Evolutionary conservation across 1,140 invertebrate genomes (phyloP).

Genomic region (Drosophila bipectinata): DNA sequence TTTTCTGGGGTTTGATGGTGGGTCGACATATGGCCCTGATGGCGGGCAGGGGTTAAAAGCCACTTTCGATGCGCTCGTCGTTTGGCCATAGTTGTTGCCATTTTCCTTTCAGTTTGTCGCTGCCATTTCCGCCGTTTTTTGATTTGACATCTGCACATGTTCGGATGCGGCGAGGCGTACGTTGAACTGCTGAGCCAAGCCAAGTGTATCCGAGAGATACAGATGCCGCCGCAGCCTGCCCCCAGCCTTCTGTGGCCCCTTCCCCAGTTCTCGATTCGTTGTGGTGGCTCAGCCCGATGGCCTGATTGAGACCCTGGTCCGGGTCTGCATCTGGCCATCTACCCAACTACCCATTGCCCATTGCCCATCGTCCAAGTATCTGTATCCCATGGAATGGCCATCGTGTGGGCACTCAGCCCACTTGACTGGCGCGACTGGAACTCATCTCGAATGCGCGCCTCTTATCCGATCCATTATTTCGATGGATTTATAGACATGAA

Average conservation of each 20-base stretch:
- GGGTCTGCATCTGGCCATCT: not conserved
- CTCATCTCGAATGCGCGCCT: conserved; percentile 65
- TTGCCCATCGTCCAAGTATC: conserved; percentile 15
- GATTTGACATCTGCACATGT: conserved; percentile 54
- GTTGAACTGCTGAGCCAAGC: conserved; percentile 38
- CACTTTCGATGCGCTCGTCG: conserved; percentile 51
- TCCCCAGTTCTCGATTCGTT: conserved; percentile 30
- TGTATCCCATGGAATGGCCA: conserved; percentile 40
- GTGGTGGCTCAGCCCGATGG: conserved; percentile 44
- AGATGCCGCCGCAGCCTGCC: conserved; percentile 15
- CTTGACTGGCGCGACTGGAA: conserved; percentile 38
- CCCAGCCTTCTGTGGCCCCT: conserved; percentile 12
- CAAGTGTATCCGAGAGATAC: conserved; percentile 55
- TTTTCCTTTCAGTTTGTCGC: conserved; percentile 23
- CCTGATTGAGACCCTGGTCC: conserved; percentile 38
- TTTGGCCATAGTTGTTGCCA: conserved; percentile 38
- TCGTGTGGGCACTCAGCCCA: conserved; percentile 47
- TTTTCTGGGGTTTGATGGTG: conserved; percentile 7
- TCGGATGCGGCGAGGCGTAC: conserved; percentile 15
- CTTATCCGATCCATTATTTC: conserved; percentile 78
- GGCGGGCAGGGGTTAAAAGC: conserved; percentile 56
- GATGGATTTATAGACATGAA: conserved; percentile 73
- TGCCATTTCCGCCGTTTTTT: conserved; percentile 31
- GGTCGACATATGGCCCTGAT: conserved; percentile 43
- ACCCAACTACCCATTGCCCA: not conserved